Conservation (phyloP, 2,797 vertebrate genomes). For the Ptychadena robeensis region DNA sequence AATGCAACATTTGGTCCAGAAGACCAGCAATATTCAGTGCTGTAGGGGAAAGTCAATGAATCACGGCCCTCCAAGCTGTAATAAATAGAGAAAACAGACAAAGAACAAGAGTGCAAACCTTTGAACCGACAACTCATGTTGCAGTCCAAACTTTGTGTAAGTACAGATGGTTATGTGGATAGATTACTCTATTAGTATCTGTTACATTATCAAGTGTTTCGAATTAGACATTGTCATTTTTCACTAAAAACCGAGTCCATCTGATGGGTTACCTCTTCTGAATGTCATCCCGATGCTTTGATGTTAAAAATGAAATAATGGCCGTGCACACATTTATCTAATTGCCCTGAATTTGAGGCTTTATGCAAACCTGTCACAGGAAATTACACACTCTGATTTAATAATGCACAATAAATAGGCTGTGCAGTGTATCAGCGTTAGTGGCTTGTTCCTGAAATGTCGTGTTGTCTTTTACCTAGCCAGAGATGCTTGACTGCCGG, state of each 20-base stretch:
- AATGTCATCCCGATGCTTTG: neutral
- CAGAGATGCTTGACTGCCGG: neutral
- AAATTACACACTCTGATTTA: neutral
- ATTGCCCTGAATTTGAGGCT: neutral
- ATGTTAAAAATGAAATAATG: neutral
- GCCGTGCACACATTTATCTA: neutral
- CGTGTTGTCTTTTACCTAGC: neutral
- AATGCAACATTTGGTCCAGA: too few species aligned
- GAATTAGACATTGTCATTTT: neutral
- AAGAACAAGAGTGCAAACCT: neutral
- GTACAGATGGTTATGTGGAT: neutral
- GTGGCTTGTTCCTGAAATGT: neutral
- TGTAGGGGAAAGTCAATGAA: neutral
- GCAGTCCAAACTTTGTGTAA: neutral
- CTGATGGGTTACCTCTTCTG: neutral
- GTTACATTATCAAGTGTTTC: neutral
- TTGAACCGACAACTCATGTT: neutral
- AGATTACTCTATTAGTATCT: slow-evolving; percentile 13
- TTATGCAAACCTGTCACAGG: neutral
- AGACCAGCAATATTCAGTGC: too few species aligned
- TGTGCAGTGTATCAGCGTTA: neutral
- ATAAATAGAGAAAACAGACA: neutral
- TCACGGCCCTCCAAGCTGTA: neutral
- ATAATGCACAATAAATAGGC: neutral
- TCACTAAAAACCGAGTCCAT: neutral